Conservation (phyloP, 1,140 invertebrate genomes). For the Stratiolaelaps scimitus region DNA sequence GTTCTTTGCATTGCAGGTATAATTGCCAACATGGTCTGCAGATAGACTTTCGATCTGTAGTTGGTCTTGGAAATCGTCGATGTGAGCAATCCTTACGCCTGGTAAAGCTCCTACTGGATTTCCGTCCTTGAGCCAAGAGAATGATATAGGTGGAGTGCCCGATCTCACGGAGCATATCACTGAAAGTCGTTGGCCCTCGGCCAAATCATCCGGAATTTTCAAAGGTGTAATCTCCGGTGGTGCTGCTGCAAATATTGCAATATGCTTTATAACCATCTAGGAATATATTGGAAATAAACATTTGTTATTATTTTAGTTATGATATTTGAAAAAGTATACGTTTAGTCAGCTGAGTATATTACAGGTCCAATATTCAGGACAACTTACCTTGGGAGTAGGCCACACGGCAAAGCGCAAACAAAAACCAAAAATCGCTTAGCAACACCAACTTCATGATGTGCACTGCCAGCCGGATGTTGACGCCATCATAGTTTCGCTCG, state of each 20-base stretch:
- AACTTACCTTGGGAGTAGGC: neutral
- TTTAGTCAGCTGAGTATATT: neutral
- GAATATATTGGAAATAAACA: too few species aligned
- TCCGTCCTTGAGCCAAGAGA: neutral
- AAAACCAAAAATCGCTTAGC: too few species aligned
- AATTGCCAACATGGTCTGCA: conserved; percentile 1
- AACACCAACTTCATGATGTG: neutral
- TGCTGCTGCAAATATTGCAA: neutral
- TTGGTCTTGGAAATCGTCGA: too few species aligned
- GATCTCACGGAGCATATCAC: conserved; percentile 3
- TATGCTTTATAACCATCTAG: too few species aligned
- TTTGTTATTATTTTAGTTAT: too few species aligned
- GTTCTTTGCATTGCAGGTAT: conserved; percentile 33
- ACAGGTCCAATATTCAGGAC: neutral
- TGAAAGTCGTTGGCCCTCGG: conserved; percentile 7
- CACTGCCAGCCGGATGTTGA: neutral
- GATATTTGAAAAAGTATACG: neutral
- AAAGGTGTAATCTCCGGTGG: neutral
- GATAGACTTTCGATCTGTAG: too few species aligned
- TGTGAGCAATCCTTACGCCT: too few species aligned
- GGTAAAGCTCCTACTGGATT: neutral
- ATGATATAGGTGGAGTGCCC: conserved; percentile 15
- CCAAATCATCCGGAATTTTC: neutral
- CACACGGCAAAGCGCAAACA: too few species aligned
- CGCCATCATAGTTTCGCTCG: neutral